A percentile compares a stretch with the other conserved stretches of the same genome.
phyloP scores from a whole-genome alignment of 1,140 invertebrate genomes.

The Thereuonema tuberculata region DNA sequence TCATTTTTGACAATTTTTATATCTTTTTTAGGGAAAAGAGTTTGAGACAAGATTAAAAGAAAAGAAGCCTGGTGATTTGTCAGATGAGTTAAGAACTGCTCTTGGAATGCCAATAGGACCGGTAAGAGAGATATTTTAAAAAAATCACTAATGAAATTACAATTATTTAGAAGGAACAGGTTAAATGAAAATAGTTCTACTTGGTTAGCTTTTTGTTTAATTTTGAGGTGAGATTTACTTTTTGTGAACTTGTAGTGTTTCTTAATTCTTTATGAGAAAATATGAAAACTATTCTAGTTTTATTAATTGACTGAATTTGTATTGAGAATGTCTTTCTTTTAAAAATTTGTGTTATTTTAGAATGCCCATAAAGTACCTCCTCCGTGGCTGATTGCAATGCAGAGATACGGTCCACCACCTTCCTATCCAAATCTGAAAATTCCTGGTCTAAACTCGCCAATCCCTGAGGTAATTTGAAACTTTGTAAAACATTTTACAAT shows the following conservation, averaged over 20 bases:
- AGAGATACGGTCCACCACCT: slow-evolving; percentile 89
- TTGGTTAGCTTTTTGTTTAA: not conserved
- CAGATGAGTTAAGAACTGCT: slow-evolving; percentile 88
- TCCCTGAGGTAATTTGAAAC: slow-evolving; percentile 54
- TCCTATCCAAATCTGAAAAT: slow-evolving; percentile 98
- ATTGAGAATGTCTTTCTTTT: not conserved
- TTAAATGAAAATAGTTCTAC: slow-evolving; percentile 4
- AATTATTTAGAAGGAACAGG: not conserved
- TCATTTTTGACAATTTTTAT: not conserved
- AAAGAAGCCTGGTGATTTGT: slow-evolving; percentile 96
- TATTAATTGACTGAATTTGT: no score
- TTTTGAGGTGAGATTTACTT: no score
- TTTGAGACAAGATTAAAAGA: slow-evolving; percentile 95
- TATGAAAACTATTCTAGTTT: no score
- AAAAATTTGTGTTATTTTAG: slow-evolving; percentile 16
- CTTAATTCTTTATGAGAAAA: no score
- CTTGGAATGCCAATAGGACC: slow-evolving; percentile 97
- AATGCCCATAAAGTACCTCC: slow-evolving; percentile 58
- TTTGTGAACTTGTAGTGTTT: not conserved
- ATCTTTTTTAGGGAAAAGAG: slow-evolving; percentile 66
- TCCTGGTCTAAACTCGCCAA: slow-evolving; percentile 80
- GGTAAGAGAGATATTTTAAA: slow-evolving; percentile 28
- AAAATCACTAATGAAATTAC: not conserved
- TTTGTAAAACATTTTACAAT: not conserved
- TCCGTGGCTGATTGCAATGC: slow-evolving; percentile 99